A percentile compares a stretch with the other conserved stretches of the same genome.
Conservation (phyloP, 2,888 invertebrate species). For the Loripinus fragilis region DNA sequence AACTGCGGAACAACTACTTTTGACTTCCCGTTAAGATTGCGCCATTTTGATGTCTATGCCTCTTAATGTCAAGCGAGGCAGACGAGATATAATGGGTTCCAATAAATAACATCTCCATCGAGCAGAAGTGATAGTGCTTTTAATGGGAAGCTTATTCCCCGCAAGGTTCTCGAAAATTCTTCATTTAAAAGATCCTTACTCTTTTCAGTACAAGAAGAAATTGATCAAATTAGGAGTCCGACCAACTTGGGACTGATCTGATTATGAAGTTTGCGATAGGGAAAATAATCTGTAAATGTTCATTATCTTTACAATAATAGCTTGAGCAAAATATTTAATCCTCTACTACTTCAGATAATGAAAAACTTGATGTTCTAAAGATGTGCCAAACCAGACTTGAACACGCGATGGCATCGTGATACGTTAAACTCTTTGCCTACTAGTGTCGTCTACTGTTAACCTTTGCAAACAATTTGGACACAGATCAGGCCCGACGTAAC, state of each 20-base stretch:
- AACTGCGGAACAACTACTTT: constrained; percentile 19
- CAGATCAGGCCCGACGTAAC: no score
- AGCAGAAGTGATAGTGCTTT: constrained; percentile 53
- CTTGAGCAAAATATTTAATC: constrained; percentile 18
- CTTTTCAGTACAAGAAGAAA: constrained; percentile 15
- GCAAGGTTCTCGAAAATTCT: constrained; percentile 44
- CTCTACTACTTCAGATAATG: constrained; percentile 19
- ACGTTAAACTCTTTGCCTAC: no score
- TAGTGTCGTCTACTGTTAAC: no score
- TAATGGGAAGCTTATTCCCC: constrained; percentile 59
- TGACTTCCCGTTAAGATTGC: constrained; percentile 21
- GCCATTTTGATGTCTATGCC: constrained; percentile 20
- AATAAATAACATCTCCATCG: constrained; percentile 57
- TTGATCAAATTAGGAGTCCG: constrained; percentile 18
- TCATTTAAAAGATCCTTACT: constrained; percentile 48
- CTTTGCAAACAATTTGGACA: no score
- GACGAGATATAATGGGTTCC: constrained; percentile 21
- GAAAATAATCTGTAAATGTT: constrained; percentile 21
- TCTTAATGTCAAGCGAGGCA: constrained; percentile 21
- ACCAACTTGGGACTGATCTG: constrained; percentile 1
- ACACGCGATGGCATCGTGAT: no score
- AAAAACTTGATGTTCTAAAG: constrained; percentile 3
- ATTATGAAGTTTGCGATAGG: constrained; percentile 21
- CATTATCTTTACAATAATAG: constrained; percentile 21
- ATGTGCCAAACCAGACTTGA: background rate